Evolutionary conservation across 2,888 invertebrate species (phyloP), one percentile per base, ranked within the genome.

Genomic region (Apotomis capreana): DNA sequence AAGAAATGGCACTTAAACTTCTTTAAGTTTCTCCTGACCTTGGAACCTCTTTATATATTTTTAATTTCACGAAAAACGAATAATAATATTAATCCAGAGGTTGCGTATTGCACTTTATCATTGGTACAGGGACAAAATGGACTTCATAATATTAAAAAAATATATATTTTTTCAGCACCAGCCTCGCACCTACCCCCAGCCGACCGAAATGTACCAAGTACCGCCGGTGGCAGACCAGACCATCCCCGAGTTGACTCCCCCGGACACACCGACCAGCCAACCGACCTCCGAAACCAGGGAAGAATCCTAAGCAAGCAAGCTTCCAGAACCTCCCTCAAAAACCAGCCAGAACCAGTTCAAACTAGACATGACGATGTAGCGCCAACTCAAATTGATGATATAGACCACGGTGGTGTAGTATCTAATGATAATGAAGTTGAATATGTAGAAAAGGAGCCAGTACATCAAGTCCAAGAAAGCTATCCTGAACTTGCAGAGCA

Each of bases 231-330:
- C 89, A 76, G 92, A 92, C 85, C 82, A 83, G 81, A 87, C 84
- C 61, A 91, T 92, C 58, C 91, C 91, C 64, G 92, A 91, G 79
- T 76, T 90, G 84, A 91, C 85, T 73, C 93, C 93, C 26, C 91
- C 90, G 75, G 89, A 87, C 67, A 88, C 89, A 1, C 91, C 89
- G 55, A 83, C 81, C 76, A 80, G 81, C 64, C 81, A 81, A 4
- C 59, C 37, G 70, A 54, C 46, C 46, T 3, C 49, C 44, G 57
- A 57, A 26, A 67, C 57, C 75, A 78, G 44, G 26, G 51, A 64
- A 62, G 74, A 74, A 8, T 26, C 40, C 44, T 75, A 62, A 75
- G 69, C 76, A 76, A 80, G 76, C 79, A 83, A 82, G 74, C 82
- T 76, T 70, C 84, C 77, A 81, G 83, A 86, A 75, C 75, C 69